Evolutionary conservation across 2,797 vertebrate species (phyloP), one percentile per base, ranked within the genome.

Genomic region (Myotis pilosus): DNA sequence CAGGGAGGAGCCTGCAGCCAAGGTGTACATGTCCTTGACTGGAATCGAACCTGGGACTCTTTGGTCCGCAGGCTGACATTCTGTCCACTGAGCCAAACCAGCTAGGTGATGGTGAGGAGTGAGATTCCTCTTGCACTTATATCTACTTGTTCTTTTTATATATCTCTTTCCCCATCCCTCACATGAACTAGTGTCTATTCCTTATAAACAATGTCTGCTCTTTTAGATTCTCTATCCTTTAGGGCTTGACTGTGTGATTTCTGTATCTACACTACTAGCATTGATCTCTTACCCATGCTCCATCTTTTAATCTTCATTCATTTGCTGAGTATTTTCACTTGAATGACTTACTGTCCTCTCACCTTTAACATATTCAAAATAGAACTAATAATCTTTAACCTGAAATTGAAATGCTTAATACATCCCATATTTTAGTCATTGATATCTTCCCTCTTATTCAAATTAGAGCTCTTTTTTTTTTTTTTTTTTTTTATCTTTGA

Each of bases 381-480:
- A 84, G 25, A 81, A 30, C 76, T 92, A 78, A 44, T 55, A 16
- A 78, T 94, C 23, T 79, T 90, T 79, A 92, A 57, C 25, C 30
- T 93, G 22, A 87, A 91, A 23, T 76, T 76, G 28, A 72, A 30
- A 36, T 83, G 87, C 30, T 92, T 44, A 49, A n/a, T 2, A 33
- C 4, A 68, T 75, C 60, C 66, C 15, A 8, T 82, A 20, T 60
- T 94, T 91, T 86, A 83, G 47, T 82, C 44, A n/a, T 71, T 71
- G 22, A n/a, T 60, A 69, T 92, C 13, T 5, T 75, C 7, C 8
- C 17, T 55, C n/a, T 79, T 76, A 79, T n/a, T 87, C 38, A 76
- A 87, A 91, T 86, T 64, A 76, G 69, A 55, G 20, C 64, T 83
- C 22, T 96, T 53, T 69, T 68, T 92, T 84, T n/a, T 25, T 81